A percentile compares a stretch with the other conserved stretches of the same genome.
Evolutionary conservation across 2,113 vertebrate species (phyloP).

Genomic region (Onychorhynchus coronatus): DNA sequence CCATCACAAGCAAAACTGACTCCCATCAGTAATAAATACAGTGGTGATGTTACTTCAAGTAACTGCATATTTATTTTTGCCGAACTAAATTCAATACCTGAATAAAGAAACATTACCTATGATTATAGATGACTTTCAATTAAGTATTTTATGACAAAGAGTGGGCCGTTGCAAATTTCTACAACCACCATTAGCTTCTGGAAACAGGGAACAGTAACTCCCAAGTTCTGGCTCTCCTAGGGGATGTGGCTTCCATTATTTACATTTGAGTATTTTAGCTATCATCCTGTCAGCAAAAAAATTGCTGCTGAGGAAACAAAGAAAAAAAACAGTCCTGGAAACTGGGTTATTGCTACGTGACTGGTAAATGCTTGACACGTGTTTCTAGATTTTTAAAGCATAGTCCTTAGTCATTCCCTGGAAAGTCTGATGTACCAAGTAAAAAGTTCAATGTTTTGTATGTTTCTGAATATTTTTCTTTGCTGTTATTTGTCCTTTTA

Average conservation of each 20-base stretch:
- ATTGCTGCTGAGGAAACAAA: background rate
- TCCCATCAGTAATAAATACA: no score
- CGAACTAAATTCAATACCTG: background rate
- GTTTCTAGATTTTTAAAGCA: background rate
- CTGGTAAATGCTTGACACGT: background rate
- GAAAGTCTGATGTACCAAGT: background rate
- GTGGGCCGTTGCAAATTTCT: background rate
- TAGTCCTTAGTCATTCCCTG: background rate
- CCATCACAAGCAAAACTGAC: background rate
- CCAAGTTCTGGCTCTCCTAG: background rate
- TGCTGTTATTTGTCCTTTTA: background rate
- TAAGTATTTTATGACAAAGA: background rate
- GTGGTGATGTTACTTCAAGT: background rate
- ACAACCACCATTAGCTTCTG: background rate
- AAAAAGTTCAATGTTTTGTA: background rate
- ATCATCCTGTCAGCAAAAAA: background rate
- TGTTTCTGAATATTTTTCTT: background rate
- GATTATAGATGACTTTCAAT: background rate
- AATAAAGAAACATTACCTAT: background rate
- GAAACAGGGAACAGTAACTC: background rate
- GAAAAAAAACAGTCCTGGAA: background rate
- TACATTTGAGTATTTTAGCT: background rate
- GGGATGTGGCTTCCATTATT: background rate
- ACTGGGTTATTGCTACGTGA: background rate
- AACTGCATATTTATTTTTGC: background rate